These are phyloP conservation scores for Triplophysa siluroides DNA, from an alignment of 2,113 vertebrate genomes.

Conservation along the genomic window DNA sequence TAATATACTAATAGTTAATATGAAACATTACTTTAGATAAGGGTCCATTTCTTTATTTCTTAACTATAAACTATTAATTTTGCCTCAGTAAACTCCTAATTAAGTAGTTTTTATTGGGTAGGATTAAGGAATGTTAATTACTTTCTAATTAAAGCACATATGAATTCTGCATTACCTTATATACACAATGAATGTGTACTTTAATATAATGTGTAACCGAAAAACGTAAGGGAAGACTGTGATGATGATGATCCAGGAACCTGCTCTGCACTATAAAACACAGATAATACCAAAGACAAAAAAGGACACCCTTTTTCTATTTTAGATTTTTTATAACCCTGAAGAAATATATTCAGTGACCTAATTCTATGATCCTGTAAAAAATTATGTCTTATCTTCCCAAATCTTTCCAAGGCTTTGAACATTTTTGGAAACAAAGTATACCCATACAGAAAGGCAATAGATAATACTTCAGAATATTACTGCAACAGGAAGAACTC, in stretches of 20 bases:
- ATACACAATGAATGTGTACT: too few species aligned
- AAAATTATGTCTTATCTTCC: not conserved
- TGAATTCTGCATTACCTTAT: too few species aligned
- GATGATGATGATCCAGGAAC: not conserved
- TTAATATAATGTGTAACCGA: too few species aligned
- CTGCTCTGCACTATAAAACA: not conserved
- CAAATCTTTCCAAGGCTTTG: not conserved
- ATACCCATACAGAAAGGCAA: not conserved
- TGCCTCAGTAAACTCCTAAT: too few species aligned
- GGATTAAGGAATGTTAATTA: too few species aligned
- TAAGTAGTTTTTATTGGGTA: too few species aligned
- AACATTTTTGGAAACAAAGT: conserved; percentile 6
- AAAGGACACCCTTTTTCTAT: not conserved
- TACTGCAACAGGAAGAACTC: conserved; percentile 7
- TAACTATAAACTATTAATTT: too few species aligned
- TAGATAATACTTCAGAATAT: not conserved
- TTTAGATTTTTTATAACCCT: not conserved
- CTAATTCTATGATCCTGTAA: not conserved
- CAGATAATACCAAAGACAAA: not conserved
- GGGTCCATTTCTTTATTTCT: too few species aligned
- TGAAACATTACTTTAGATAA: too few species aligned
- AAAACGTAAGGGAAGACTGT: too few species aligned
- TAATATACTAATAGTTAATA: too few species aligned
- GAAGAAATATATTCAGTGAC: conserved; percentile 1
- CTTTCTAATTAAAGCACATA: too few species aligned